Conservation (phyloP, 2,797 vertebrate genomes). For the Sebastes ruberrimus region DNA sequence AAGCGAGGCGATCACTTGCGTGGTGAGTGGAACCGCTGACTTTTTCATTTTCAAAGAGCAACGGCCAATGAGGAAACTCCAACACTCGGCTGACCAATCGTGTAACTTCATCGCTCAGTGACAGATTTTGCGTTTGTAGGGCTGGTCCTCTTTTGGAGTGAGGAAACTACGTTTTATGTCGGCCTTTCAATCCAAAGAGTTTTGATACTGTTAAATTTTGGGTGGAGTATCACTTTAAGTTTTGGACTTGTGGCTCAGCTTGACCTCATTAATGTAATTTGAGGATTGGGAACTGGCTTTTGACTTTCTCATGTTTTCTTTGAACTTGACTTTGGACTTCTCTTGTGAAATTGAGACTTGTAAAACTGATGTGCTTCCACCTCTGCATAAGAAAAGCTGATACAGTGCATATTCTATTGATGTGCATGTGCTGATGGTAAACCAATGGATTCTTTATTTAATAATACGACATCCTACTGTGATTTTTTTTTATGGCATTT, state of each 20-base stretch:
- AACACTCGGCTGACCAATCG: too few relatives aligned
- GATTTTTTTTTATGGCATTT: neutral
- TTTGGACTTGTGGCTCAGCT: neutral
- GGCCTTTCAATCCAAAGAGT: neutral
- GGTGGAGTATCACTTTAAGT: neutral
- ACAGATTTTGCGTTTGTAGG: too few relatives aligned
- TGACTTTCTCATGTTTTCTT: neutral
- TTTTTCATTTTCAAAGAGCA: too few relatives aligned
- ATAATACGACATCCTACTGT: neutral
- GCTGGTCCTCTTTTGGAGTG: neutral
- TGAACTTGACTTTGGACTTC: neutral
- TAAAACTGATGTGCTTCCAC: neutral
- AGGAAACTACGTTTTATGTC: neutral
- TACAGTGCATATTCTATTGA: neutral
- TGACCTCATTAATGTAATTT: neutral
- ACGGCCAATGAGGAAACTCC: too few relatives aligned
- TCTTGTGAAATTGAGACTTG: neutral
- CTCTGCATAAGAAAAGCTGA: neutral
- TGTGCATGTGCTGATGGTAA: neutral
- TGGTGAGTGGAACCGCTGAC: too few relatives aligned
- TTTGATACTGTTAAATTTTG: neutral
- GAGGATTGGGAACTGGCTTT: neutral
- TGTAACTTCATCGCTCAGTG: too few relatives aligned
- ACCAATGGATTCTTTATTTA: neutral
- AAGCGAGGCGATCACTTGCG: too few relatives aligned